Evolutionary conservation across 2,888 invertebrate genomes (phyloP), one percentile per base, ranked within the genome.

Genomic region (Chrysopilus asiliformis): DNA sequence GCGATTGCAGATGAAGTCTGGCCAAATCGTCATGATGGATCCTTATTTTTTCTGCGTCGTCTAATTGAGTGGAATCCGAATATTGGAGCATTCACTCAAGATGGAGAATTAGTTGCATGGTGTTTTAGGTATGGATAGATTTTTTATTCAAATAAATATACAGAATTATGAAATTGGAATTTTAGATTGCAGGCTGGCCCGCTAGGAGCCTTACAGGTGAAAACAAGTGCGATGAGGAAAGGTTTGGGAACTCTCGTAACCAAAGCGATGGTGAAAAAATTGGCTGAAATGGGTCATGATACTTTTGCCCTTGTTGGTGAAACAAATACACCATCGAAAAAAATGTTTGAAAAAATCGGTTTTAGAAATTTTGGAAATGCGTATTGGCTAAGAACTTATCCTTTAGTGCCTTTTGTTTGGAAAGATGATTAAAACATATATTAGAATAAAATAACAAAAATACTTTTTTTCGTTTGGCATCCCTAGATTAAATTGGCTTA

Each of bases 21-120:
- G 50, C 48, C 49, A 20, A 43, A 45, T 39, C 35, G 34, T 22
- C 43, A 43, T 37, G 24, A 43, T n/a, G 48, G 46, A 29, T 46
- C 48, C 4, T 34, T 42, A 8, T 39, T 38, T 18, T 43, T 46
- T 25, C 25, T 49, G 15, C 36, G 42, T 19, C 40, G 45, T 2
- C 17, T 50, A 3, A 40, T 44, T 4, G 32, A 38, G 14, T 43
- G 36, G 19, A 48, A 48, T 36, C 28, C 36, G 13, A 49, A 36
- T 30, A 38, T 48, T 29, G 50, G 48, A 6, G 45, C 43, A 5
- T 49, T 39, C 18, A 43, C 43, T 8, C 40, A 42, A 15, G 41
- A 45, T 13, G 43, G 38, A 9, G 39, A 44, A 13, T 32, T 49
- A 2, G 27, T 47, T 7, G 43, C 49, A 2, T 49, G 48, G 46